Percentiles rank a stretch among this genome's conserved stretches.
These are phyloP conservation scores for Hoplias malabaricus DNA, from an alignment of 2,113 vertebrate genomes.

Conservation along the genomic window DNA sequence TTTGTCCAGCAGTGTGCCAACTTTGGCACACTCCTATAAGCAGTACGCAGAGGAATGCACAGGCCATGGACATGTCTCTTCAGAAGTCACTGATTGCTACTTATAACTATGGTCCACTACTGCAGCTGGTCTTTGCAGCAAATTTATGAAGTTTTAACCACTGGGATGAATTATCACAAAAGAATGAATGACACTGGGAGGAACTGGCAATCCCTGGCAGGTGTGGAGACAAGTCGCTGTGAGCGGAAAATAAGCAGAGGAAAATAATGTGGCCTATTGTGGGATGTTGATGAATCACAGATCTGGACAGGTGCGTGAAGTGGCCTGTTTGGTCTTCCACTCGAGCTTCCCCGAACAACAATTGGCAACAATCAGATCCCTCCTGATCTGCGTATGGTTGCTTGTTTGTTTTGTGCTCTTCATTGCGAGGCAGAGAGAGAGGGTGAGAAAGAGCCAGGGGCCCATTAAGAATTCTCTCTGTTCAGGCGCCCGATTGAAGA, in stretches of 20 bases:
- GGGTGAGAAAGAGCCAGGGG: neutral
- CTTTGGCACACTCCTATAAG: too few species aligned
- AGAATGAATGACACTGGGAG: neutral
- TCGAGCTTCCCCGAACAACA: conserved; percentile 36
- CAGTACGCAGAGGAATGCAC: neutral
- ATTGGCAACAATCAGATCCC: conserved; percentile 33
- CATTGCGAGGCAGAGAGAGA: conserved; percentile 12
- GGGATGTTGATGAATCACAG: conserved; percentile 42
- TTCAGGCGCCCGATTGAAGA: conserved; percentile 51
- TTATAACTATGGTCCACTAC: neutral
- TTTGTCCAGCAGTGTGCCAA: too few species aligned
- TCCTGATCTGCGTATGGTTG: conserved; percentile 29
- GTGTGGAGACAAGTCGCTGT: conserved; percentile 7
- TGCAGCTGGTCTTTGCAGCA: neutral
- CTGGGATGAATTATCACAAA: conserved; percentile 6
- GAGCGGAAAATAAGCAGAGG: neutral
- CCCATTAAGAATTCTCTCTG: conserved; percentile 57
- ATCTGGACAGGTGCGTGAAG: conserved; percentile 46
- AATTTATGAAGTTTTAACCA: conserved; percentile 19
- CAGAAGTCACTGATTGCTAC: neutral
- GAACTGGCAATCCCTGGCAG: conserved; percentile 4
- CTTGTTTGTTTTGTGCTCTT: conserved; percentile 42
- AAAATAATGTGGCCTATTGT: conserved; percentile 20
- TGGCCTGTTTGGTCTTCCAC: conserved; percentile 48
- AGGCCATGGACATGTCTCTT: neutral